These are phyloP conservation scores for Theristicus caerulescens DNA, from an alignment of 2,113 vertebrate species.

Conservation along the genomic window DNA sequence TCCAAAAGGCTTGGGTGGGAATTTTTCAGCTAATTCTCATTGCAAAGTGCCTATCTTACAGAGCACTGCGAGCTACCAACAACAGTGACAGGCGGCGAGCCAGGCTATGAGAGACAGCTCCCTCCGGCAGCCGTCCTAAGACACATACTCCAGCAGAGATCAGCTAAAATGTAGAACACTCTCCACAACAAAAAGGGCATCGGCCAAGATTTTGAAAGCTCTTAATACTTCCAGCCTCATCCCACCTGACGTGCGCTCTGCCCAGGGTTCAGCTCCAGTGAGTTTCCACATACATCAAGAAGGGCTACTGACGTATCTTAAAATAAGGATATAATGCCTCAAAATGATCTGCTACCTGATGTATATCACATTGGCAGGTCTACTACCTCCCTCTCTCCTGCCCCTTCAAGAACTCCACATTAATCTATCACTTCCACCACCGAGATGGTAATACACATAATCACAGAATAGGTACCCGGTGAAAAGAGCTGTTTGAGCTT, in stretches of 20 bases:
- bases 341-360: background rate
- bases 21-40: background rate
- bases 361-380: background rate
- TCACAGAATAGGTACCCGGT: background rate
- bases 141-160: background rate
- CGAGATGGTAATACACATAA: background rate
- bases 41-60: background rate
- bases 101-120: background rate
- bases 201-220: background rate
- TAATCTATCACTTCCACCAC: background rate
- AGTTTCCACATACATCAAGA: background rate
- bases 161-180: background rate
- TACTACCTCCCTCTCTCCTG: background rate
- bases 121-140: background rate
- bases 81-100: background rate
- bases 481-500: background rate
- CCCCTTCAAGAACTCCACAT: background rate
- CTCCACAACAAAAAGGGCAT: background rate
- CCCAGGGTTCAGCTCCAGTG: background rate
- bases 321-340: background rate
- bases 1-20: background rate
- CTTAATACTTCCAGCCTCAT: background rate
- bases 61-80: background rate
- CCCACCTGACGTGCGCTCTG: background rate
- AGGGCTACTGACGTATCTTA: accelerated